Conservation (phyloP, 2,888 invertebrate genomes). For the Xestia ashworthii region DNA sequence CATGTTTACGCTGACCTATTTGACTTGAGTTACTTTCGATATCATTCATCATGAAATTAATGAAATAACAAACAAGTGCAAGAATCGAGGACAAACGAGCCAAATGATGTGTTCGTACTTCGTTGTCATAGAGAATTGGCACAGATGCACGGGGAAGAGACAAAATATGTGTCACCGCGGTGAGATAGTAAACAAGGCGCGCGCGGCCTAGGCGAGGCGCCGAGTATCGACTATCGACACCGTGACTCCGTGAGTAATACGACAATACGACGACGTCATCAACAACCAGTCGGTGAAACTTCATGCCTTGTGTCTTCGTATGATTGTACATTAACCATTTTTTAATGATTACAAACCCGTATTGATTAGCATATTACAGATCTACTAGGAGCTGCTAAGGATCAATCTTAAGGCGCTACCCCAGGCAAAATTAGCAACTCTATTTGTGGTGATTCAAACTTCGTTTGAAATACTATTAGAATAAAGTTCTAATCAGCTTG, state of each 20-base stretch:
- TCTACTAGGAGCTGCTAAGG: not conserved
- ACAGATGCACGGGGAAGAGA: conserved; percentile 25
- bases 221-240: not conserved
- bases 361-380: not conserved
- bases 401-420: no score
- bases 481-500: no score
- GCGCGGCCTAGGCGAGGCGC: not conserved
- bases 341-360: not conserved
- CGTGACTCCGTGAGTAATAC: no score
- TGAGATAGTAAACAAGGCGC: conserved; percentile 41
- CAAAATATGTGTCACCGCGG: conserved; percentile 41
- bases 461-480: no score
- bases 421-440: no score
- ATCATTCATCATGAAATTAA: conserved; percentile 3
- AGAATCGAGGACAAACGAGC: conserved; percentile 27
- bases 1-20: not conserved
- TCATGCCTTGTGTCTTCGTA: not conserved
- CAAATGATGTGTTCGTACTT: conserved; percentile 13
- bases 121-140: conserved; percentile 42
- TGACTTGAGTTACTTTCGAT: not conserved
- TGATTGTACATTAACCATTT: no score
- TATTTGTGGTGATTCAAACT: no score
- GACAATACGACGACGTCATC: not conserved
- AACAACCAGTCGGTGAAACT: not conserved
- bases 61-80: conserved; percentile 7